Evolutionary conservation across 2,797 vertebrate genomes (phyloP), one percentile per base, ranked within the genome.

Genomic region (Esox lucius): DNA sequence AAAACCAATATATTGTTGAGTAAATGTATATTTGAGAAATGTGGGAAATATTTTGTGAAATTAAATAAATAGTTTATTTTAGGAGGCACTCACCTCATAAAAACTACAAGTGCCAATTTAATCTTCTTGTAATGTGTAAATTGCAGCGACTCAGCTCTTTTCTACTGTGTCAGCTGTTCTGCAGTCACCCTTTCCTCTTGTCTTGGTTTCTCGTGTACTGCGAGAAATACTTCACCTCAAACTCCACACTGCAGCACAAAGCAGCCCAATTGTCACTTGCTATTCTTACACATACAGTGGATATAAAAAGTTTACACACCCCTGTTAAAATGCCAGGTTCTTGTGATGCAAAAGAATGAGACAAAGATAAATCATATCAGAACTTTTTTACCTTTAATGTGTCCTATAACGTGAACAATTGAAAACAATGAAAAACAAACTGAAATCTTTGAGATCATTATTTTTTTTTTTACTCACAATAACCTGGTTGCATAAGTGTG

Each of bases 121-220:
- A 83, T 84, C 75, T 89, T 81, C 80, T 86, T 72, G 82, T 88
- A 81, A 79, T 71, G 81, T 80, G 71, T 59, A 75, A 75, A 77
- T 79, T 71, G 76, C 79, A 62, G 68, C 78, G 77, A 72, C 73
- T 80, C 75, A 74, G 75, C 67, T 70, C 72, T 35, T 76, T 19
- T 17, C 49, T 49, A 31, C 17, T 19, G 6, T 53, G 77, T 76
- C 84, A 81, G 75, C 71, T 69, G 73, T 84, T 76, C 65, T 73
- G 77, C 76, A 75, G 70, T 74, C 70, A 11, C 46, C 16, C 31
- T 66, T 31, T 33, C 16, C 16, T 28, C 8, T 31, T 19, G 3
- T n/a, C 9, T 66, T 35, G 12, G 22, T 19, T 22, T 28, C 61
- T 28, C 19, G 16, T 53, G 16, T 19, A 64, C 61, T 64, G 16